phyloP scores from a whole-genome alignment of 2,113 vertebrate species.

The Motacilla alba region DNA sequence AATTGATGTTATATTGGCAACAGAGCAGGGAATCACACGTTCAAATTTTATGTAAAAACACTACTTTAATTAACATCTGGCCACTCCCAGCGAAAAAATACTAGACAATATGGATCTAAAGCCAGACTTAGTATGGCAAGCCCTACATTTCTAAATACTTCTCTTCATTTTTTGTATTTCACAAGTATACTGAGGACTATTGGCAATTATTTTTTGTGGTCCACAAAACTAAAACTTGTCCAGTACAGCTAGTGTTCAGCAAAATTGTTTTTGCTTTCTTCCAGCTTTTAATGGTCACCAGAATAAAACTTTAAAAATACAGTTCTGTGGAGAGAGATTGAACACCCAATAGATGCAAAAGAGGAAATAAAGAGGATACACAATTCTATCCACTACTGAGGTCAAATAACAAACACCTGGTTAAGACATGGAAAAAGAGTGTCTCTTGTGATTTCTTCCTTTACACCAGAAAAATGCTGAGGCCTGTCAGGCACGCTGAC shows the following conservation, averaged over 20 bases:
- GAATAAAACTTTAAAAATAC: background rate
- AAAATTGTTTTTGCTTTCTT: background rate
- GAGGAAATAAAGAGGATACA: background rate
- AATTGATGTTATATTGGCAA: background rate
- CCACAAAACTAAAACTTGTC: background rate
- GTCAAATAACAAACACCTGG: background rate
- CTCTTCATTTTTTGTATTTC: background rate
- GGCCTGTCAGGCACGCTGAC: background rate
- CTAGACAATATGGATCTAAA: background rate
- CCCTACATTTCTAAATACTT: background rate
- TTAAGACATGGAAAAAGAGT: background rate
- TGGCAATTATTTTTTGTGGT: background rate
- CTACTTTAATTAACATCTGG: slow-evolving; percentile 26
- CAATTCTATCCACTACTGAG: background rate
- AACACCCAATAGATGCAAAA: background rate
- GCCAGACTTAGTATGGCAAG: background rate
- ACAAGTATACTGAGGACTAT: background rate
- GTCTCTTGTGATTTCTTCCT: background rate
- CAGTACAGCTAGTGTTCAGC: background rate
- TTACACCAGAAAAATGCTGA: background rate
- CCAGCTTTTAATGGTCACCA: background rate
- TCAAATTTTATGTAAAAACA: slow-evolving; percentile 12
- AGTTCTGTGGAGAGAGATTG: background rate
- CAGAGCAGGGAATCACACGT: background rate
- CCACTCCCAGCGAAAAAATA: background rate